Evolutionary conservation across 2,797 vertebrate genomes (phyloP).

Genomic region (Babyrousa celebensis): DNA sequence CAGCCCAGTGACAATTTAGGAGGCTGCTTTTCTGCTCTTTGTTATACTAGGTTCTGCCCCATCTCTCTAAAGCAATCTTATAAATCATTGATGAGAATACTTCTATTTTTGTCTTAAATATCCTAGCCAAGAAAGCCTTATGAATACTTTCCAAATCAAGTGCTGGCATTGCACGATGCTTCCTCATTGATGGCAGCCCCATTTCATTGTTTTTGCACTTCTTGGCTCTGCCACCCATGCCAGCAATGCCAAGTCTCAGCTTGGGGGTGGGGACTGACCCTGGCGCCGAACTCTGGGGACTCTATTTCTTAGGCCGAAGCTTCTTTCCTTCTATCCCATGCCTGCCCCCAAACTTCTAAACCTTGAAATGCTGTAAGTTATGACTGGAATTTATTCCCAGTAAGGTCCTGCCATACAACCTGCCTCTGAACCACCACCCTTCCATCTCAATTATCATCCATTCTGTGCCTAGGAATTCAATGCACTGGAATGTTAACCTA

Average conservation of each 20-base stretch:
- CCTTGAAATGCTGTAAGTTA: not conserved
- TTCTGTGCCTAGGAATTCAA: slow-evolving; percentile 21
- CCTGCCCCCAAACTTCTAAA: not conserved
- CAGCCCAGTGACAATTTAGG: slow-evolving; percentile 83
- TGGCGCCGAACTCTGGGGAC: not conserved
- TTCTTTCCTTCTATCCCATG: not conserved
- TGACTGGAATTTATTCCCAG: slow-evolving; percentile 14
- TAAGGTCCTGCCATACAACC: not conserved
- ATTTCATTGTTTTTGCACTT: slow-evolving; percentile 72
- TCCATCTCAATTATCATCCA: not conserved
- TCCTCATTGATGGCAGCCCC: slow-evolving; percentile 84
- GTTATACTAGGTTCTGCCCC: slow-evolving; percentile 89
- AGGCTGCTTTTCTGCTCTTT: slow-evolving; percentile 87
- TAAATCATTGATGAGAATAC: slow-evolving; percentile 92
- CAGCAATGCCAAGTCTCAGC: slow-evolving; percentile 75
- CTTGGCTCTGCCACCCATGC: slow-evolving; percentile 73
- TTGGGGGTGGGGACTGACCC: slow-evolving; percentile 54
- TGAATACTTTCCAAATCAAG: slow-evolving; percentile 90
- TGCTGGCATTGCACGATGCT: slow-evolving; percentile 87
- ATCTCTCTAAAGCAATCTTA: slow-evolving; percentile 91
- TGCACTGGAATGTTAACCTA: not conserved
- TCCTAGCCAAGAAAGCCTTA: slow-evolving; percentile 87
- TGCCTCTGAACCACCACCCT: not conserved
- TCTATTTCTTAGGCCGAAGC: not conserved
- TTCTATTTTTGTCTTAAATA: slow-evolving; percentile 91